Conservation (phyloP, 2,888 invertebrate species). For the Halictus ligatus region DNA sequence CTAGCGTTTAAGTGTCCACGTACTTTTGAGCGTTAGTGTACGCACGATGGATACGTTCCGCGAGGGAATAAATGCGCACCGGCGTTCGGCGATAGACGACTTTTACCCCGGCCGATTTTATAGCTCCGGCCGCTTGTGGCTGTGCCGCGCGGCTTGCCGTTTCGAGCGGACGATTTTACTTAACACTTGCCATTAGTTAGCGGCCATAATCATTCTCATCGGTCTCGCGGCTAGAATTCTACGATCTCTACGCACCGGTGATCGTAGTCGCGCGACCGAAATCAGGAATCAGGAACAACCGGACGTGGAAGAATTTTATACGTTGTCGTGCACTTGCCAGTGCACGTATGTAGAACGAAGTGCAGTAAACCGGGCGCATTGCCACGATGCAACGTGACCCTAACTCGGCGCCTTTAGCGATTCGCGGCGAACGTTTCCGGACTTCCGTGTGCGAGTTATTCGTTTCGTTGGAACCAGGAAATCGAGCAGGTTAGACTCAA, state of each 20-base stretch:
- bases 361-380: slow-evolving; percentile 67
- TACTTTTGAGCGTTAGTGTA: not conserved
- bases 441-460: slow-evolving; percentile 2
- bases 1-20: too few relatives aligned
- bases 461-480: not conserved
- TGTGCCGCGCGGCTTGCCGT: slow-evolving; percentile 43
- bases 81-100: slow-evolving; percentile 8
- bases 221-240: slow-evolving; percentile 45
- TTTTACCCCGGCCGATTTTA: slow-evolving; percentile 40
- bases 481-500: not conserved
- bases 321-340: slow-evolving; percentile 69
- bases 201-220: slow-evolving; percentile 41
- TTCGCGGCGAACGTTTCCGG: slow-evolving; percentile 29
- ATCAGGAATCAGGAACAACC: slow-evolving; percentile 69
- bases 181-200: slow-evolving; percentile 42
- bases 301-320: slow-evolving; percentile 61
- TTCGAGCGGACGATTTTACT: slow-evolving; percentile 48
- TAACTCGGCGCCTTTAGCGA: slow-evolving; percentile 43
- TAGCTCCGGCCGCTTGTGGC: not conserved
- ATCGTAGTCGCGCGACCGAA: slow-evolving; percentile 57
- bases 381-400: slow-evolving; percentile 54
- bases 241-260: slow-evolving; percentile 59
- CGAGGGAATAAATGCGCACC: not conserved
- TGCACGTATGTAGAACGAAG: slow-evolving; percentile 66
- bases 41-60: not conserved